Percentiles rank a stretch among this genome's conserved stretches.
Conservation (phyloP, 2,797 vertebrate genomes). For the Melanotaenia maccullochi region DNA sequence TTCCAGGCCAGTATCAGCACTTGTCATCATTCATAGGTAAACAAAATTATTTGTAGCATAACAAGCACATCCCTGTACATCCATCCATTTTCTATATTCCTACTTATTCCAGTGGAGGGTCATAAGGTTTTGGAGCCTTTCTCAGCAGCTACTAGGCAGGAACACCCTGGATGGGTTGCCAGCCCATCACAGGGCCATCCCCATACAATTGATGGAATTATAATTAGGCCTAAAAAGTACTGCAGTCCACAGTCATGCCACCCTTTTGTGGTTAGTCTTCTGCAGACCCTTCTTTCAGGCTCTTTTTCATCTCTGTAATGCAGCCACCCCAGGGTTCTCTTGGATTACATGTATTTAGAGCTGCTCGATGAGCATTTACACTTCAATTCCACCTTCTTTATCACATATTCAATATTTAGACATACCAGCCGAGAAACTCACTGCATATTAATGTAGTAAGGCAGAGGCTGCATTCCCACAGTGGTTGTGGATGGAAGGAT, state of each 20-base stretch:
- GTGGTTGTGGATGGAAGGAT: slow-evolving; percentile 1
- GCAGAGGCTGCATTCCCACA: neutral
- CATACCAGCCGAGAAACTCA: neutral
- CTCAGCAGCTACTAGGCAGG: too few species aligned
- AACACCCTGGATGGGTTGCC: neutral
- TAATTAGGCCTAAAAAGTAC: neutral
- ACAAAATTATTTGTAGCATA: neutral
- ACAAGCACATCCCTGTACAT: neutral
- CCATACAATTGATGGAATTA: neutral
- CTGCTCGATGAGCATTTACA: slow-evolving; percentile 38
- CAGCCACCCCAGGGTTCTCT: slow-evolving; percentile 34
- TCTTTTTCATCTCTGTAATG: slow-evolving; percentile 30
- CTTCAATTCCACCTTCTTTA: slow-evolving; percentile 26
- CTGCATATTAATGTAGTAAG: neutral
- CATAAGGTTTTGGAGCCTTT: too few species aligned
- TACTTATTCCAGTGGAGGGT: too few species aligned
- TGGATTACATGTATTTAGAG: slow-evolving; percentile 59
- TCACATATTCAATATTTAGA: slow-evolving; percentile 24
- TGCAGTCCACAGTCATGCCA: neutral
- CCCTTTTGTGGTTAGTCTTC: neutral
- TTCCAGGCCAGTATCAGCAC: neutral
- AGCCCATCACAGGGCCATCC: neutral
- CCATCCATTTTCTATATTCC: too few species aligned
- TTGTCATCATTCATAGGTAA: neutral
- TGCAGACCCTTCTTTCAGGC: slow-evolving; percentile 11